phyloP scores from a whole-genome alignment of 2,113 vertebrate genomes.

The Lophura nycthemera region DNA sequence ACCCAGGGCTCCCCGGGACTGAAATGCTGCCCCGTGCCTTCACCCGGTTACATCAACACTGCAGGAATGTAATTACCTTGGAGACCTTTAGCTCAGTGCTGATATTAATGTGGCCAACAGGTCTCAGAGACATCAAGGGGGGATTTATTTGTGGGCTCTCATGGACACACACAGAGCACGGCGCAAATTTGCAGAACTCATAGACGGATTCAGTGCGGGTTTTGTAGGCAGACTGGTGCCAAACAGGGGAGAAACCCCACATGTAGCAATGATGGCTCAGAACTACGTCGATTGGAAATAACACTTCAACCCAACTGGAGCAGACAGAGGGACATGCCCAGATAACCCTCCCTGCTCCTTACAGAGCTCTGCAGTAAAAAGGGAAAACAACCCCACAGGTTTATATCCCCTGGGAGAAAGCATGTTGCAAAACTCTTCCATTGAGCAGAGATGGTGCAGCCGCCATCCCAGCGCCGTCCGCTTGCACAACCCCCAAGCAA shows the following conservation, averaged over 20 bases:
- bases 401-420: background rate
- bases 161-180: accelerated
- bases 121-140: background rate
- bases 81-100: background rate
- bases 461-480: background rate
- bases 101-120: background rate
- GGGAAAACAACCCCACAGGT: background rate
- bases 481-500: conserved; percentile 11
- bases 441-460: too few relatives aligned
- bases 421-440: background rate
- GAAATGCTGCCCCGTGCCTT: background rate
- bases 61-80: conserved; percentile 9
- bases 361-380: background rate
- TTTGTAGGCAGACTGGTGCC: accelerated
- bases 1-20: background rate
- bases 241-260: background rate
- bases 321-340: background rate
- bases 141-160: background rate
- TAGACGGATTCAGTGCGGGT: accelerated
- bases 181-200: background rate
- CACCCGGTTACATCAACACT: background rate
- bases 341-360: background rate
- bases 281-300: background rate
- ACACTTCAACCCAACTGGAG: background rate
- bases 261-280: background rate